A percentile compares a stretch with the other conserved stretches of the same genome.
phyloP scores from a whole-genome alignment of 92 coral and sea anemone species.

The Siderastrea siderea region DNA sequence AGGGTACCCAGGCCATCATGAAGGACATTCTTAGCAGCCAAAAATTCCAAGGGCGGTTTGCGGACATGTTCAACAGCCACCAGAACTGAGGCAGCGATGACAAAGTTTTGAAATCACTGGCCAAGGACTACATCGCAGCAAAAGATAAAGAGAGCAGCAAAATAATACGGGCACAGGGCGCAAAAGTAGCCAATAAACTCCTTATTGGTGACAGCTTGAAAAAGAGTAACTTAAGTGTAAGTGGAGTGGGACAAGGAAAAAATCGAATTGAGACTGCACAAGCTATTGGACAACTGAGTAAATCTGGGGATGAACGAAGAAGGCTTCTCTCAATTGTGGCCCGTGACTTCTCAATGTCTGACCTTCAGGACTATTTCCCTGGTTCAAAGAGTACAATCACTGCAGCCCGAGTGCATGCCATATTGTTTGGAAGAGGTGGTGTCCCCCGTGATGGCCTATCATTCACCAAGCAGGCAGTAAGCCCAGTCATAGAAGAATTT shows the following conservation, averaged over 20 bases:
- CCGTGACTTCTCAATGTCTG: constrained; percentile 18
- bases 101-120: constrained; percentile 3
- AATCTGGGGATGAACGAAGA: constrained; percentile 48
- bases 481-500: constrained; percentile 46
- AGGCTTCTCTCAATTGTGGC: constrained; percentile 66
- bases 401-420: constrained; percentile 54
- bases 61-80: background rate
- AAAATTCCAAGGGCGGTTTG: background rate
- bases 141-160: constrained; percentile 25
- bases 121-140: constrained; percentile 26
- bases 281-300: constrained; percentile 17
- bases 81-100: background rate
- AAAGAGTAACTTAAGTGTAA: constrained; percentile 17
- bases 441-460: constrained; percentile 37
- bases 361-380: constrained; percentile 34
- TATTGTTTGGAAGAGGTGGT: constrained; percentile 51
- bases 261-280: constrained; percentile 40
- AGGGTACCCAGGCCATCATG: constrained; percentile 11
- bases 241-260: constrained; percentile 29
- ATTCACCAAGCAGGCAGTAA: constrained; percentile 50
- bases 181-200: constrained; percentile 19
- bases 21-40: background rate
- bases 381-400: constrained; percentile 58
- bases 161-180: constrained; percentile 14
- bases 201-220: constrained; percentile 41